phyloP scores from a whole-genome alignment of 2,888 invertebrate genomes.

The Troides helena region DNA sequence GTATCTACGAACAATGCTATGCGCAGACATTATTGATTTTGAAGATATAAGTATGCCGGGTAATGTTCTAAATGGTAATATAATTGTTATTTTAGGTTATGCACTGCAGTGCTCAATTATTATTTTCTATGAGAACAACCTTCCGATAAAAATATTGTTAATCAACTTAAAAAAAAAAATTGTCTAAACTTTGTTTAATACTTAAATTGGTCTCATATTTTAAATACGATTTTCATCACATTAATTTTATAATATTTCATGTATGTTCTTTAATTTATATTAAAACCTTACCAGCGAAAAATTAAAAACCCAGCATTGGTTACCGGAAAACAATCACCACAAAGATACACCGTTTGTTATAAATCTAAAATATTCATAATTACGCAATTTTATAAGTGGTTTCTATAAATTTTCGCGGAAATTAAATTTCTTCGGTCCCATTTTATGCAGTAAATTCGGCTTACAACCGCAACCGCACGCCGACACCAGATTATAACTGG shows the following conservation, averaged over 20 bases:
- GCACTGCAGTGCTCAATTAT: conserved; percentile 11
- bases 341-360: conserved; percentile 28
- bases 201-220: neutral
- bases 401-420: conserved; percentile 29
- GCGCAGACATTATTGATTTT: conserved; percentile 32
- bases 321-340: conserved; percentile 28
- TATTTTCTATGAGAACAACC: conserved; percentile 10
- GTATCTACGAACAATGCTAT: conserved; percentile 32
- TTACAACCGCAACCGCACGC: conserved; percentile 29
- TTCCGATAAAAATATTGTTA: neutral
- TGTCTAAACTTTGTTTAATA: neutral
- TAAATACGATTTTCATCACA: neutral
- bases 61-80: conserved; percentile 13
- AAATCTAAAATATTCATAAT: conserved; percentile 30
- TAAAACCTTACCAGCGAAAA: conserved; percentile 29
- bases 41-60: conserved; percentile 19
- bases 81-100: conserved; percentile 11
- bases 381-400: conserved; percentile 22
- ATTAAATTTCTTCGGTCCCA: conserved; percentile 24
- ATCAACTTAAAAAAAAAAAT: neutral
- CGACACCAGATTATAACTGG: conserved; percentile 21
- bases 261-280: conserved; percentile 9
- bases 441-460: conserved; percentile 29
- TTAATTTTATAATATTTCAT: neutral
- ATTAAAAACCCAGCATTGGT: conserved; percentile 25